These are phyloP conservation scores for Nothobranchius furzeri DNA, from an alignment of 2,113 vertebrate species.

Conservation along the genomic window DNA sequence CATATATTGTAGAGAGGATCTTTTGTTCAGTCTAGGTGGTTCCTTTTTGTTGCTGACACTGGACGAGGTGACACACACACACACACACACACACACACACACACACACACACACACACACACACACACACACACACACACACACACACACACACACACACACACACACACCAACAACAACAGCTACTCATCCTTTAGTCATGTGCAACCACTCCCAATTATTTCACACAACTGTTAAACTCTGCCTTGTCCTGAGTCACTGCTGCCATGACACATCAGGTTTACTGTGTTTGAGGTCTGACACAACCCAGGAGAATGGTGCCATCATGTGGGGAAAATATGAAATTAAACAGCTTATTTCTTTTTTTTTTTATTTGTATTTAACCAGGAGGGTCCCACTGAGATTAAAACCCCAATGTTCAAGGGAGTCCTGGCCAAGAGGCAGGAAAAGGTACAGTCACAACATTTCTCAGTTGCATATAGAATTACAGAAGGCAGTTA, in stretches of 20 bases:
- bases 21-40: conserved; percentile 5
- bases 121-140: no score
- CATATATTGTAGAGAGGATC: neutral
- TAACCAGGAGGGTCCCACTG: no score
- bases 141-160: no score
- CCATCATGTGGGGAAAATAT: conserved; percentile 27
- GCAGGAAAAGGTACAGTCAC: no score
- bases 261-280: conserved; percentile 5
- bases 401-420: no score
- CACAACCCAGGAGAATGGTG: conserved; percentile 7
- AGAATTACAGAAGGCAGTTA: no score
- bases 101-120: no score
- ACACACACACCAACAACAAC: neutral
- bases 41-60: conserved; percentile 12
- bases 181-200: conserved; percentile 43
- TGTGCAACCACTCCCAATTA: conserved; percentile 14
- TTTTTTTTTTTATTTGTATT: no score
- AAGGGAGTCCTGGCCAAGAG: no score
- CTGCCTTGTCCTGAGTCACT: neutral
- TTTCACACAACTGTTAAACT: neutral
- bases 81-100: no score
- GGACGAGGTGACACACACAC: no score
- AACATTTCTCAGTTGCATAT: no score
- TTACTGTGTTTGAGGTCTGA: neutral
- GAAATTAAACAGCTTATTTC: neutral